Base-by-base conservation (phyloP, 2,113 vertebrate species). In the Climacteris rufus region DNA sequence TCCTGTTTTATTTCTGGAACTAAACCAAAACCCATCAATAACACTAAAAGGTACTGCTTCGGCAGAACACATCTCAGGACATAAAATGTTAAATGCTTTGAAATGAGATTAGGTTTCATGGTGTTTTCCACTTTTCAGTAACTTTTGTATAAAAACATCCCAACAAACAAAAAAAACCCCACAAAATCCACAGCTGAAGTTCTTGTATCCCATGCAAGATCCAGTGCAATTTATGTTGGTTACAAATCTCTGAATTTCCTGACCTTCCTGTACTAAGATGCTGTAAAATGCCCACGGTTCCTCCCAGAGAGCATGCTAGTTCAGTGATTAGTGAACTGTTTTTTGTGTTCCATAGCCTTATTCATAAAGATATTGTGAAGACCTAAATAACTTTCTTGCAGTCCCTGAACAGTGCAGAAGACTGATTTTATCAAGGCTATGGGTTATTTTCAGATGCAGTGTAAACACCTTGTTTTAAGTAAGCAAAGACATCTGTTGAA, bases 401-500 rank as follows among this genome's bases (percentile, higher is more conserved):
- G 44, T 37, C 61, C 20, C 66, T 52, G 24, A 71, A 27, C 20
- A n/a, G 19, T 66, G 30, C 40, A 71, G 44, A 74, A 80, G 44
- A 40, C 4, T 23, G 14, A 42, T 83, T 92, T 90, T 90, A 56
- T 75, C 44, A 56, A 47, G 57, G 21, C 9, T 52, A 16, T 22
- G 40, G 27, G 33, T 24, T 95, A 39, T 95, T 90, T 94, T 72
- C 63, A 90, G 59, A 35, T 63, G 68, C 31, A 52, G 16, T 56
- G 15, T 61, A 60, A 89, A 92, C 61, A 91, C 31, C 56, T 86
- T 60, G 52, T 89, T 90, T 84, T 85, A 90, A 96, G 82, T 78
- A 96, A 95, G 84, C 85, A 90, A 76, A 91, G 96, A 45, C 75
- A 59, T 81, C 84, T 71, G 75, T 90, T 93, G 79, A 89, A 60